Percentiles rank a stretch among this genome's conserved stretches.
Evolutionary conservation across 2,888 invertebrate genomes (phyloP).

Genomic region (Orthosia cruda): DNA sequence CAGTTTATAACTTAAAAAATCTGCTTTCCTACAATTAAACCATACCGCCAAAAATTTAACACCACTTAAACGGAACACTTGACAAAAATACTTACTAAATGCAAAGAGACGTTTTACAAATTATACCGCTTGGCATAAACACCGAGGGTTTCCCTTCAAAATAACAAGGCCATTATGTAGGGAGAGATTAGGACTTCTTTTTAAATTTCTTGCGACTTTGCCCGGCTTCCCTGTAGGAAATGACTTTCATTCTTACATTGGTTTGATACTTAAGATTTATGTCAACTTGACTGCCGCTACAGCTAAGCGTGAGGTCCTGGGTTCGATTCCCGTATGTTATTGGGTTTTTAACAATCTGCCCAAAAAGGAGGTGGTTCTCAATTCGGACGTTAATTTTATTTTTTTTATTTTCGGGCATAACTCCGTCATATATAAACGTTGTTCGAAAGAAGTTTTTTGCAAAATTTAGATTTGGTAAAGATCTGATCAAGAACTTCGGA

Average conservation of each 20-base stretch:
- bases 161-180: constrained; percentile 44
- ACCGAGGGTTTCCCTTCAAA: constrained; percentile 22
- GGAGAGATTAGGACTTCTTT: constrained; percentile 41
- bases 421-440: too few species aligned
- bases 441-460: too few species aligned
- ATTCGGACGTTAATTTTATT: too few species aligned
- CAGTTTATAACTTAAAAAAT: constrained; percentile 7
- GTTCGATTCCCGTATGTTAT: too few species aligned
- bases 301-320: too few species aligned
- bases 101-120: constrained; percentile 28
- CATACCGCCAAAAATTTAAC: constrained; percentile 5
- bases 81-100: constrained; percentile 10
- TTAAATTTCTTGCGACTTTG: constrained; percentile 19
- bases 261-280: too few species aligned
- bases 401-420: too few species aligned
- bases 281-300: too few species aligned
- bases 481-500: too few species aligned
- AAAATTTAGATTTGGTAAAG: too few species aligned
- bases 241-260: not conserved
- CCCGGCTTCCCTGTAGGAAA: constrained; percentile 15
- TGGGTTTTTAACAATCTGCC: too few species aligned
- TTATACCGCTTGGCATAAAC: constrained; percentile 45
- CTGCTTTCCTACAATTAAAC: not conserved
- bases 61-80: constrained; percentile 18
- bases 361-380: too few species aligned